Base-by-base conservation (phyloP, 2,113 vertebrate species). In the Hylia prasina region DNA sequence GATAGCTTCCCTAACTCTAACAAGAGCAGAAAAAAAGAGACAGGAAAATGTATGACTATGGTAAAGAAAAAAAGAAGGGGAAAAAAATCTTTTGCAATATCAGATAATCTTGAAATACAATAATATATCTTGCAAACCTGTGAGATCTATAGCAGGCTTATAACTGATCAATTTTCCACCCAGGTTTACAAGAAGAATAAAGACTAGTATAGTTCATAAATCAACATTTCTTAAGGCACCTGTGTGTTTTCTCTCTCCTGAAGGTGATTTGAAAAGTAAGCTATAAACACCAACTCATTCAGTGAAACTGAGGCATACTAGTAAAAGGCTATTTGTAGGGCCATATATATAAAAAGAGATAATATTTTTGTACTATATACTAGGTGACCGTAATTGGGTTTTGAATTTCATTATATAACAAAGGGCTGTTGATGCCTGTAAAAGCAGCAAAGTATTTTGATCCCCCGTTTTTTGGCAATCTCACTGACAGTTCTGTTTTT, bases 1-100 rank as follows among this genome's bases (percentile, higher is more conserved):
- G 71, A 94, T 93, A 97, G 95, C 96, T 98, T 97, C 95, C 94
- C 94, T 86, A 93, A 97, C 91, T 98, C 96, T 97, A 97, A 93
- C 82, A 98, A 90, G 72, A 90, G 92, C 89, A 96, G 95, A 66
- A 82, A 87, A 91, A 87, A 91, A 73, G 57, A 96, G 78, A 92
- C 68, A 94, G 66, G 53, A 96, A 95, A 97, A 97, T 90, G 5
- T 97, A 97, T 90, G 91, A 48, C 37, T 23, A 66, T 28, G 18
- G 37, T 58, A 50, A 75, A 80, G 21, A 68, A 71, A 69, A 81
- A 84, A 75, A 82, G 25, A 25, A 37, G 33, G 6, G 31, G 19
- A 6, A 24, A 82, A 78, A 95, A 93, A 73, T 82, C 76, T 97
- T 91, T 72, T 91, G 79, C 76, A 96, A 91, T 96, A 95, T 91